A percentile compares a stretch with the other conserved stretches of the same genome.
Conservation (phyloP, 2,888 invertebrate species). For the Iphiclides podalirius region DNA sequence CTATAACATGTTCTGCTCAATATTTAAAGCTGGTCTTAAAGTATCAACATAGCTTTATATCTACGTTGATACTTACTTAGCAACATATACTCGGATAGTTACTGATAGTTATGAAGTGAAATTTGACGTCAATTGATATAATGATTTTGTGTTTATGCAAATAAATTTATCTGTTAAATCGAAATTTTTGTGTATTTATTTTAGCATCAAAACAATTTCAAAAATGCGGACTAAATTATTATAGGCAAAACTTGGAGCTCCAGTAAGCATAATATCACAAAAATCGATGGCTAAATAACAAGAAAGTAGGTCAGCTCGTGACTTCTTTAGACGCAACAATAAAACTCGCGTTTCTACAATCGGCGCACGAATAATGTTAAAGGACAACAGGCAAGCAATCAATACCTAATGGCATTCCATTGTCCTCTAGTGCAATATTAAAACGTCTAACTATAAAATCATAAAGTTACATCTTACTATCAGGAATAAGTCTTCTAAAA, state of each 20-base stretch:
- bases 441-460: too few relatives aligned
- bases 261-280: neutral
- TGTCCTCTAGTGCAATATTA: conserved; percentile 2
- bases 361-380: conserved; percentile 22
- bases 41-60: too few relatives aligned
- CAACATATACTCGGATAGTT: too few relatives aligned
- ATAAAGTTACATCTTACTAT: too few relatives aligned
- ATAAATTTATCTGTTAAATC: too few relatives aligned
- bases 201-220: neutral
- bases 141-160: too few relatives aligned
- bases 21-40: too few relatives aligned
- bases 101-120: too few relatives aligned
- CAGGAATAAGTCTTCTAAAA: too few relatives aligned
- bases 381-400: conserved; percentile 22
- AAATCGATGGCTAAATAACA: conserved; percentile 17
- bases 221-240: neutral
- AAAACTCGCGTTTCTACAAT: conserved; percentile 24
- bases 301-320: conserved; percentile 21
- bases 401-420: conserved; percentile 1
- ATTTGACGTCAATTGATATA: too few relatives aligned
- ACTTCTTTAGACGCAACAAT: conserved; percentile 22
- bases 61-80: too few relatives aligned
- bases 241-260: neutral
- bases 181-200: neutral
- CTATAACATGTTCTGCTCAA: too few relatives aligned